Evolutionary conservation across 2,888 invertebrate genomes (phyloP), one percentile per base, ranked within the genome.

Genomic region (Deilephila porcellus): DNA sequence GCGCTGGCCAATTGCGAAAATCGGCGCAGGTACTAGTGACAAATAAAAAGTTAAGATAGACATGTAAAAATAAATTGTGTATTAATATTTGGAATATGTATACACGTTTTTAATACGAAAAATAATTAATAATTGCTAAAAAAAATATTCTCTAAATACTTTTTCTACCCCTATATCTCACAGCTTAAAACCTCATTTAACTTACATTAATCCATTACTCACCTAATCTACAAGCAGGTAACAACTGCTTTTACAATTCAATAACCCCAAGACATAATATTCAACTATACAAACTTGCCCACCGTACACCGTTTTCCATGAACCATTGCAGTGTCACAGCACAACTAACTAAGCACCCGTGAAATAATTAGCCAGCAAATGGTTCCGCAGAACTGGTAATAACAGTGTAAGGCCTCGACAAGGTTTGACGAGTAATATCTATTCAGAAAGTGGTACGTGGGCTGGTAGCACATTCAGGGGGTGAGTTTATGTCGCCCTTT

Each of bases 351-450:
- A 52, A 71, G 32, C 62, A 17, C 60, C 72, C 71, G 74, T 62
- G 74, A 72, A 80, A 76, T 74, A 79, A 80, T 77, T 79, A 80
- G 75, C 78, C 77, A 76, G 76, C 74, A 78, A 76, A 77, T 77
- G 76, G 80, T 83, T 81, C 80, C 75, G 75, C 82, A 78, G 77
- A 72, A 75, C 76, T 70, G 74, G 76, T 82, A 79, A 81, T 82
- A 77, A 78, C 77, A 67, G 70, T 70, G 75, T 80, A 75, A 77
- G 72, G 29, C 64, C 72, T 70, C 79, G 53, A 53, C 11, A 83
- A 83, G 85, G 84, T 88, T 84, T 82, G 83, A 87, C 89, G 77
- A 82, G 88, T 81, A 79, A 79, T 80, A 80, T 80, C 81, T 80
- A 86, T 86, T 85, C 83, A 79, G 78, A 83, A 87, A 87, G 87